Base-by-base conservation (phyloP, 2,888 invertebrate genomes). In the Terebella lapidaria region DNA sequence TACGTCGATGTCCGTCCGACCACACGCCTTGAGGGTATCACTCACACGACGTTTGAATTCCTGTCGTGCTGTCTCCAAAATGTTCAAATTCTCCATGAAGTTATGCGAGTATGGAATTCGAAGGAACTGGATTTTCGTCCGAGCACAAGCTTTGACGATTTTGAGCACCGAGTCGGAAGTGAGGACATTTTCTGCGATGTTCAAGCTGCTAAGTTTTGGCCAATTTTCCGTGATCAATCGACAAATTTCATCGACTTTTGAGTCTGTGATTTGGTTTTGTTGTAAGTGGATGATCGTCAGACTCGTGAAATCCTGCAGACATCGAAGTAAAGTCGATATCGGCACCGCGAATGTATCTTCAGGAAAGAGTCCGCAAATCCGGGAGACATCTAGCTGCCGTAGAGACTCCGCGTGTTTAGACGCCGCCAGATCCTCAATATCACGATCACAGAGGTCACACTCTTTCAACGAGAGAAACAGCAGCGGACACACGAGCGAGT, bases 371-470 rank as follows among this genome's bases (percentile, higher is more conserved):
- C 72, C 72, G 57, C 71, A 72, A 28, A 73, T 60, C 61, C 70
- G 70, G 46, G 72, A 72, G 25, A 73, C 20, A 58, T 74, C 71
- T n/a, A 74, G 63, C 57, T 73, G 72, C 29, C 67, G 53, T 29
- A 74, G 51, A 15, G 67, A 64, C 4, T 56, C 25, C 0, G 71
- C 70, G 58, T 74, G 74, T 56, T 67, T 65, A 4, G 72, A 73
- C 10, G 62, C 54, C 0, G 67, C 63, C 20, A 74, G 58, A 42
- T 63, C 61, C 3, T 61, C 57, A 35, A 74, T 63, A 58, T 74
- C 74, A 4, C 54, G 42, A 60, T 73, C 70, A 46, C 70, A 67
- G 1, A 74, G 60, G 60, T 74, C 74, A 70, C 73, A 73, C 18
- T 72, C 71, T 10, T 69, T 62, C 18, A 74, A 57, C 58, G 68